Evolutionary conservation across 1,140 invertebrate genomes (phyloP), one percentile per base, ranked within the genome.

Genomic region (Drosophila rufa): DNA sequence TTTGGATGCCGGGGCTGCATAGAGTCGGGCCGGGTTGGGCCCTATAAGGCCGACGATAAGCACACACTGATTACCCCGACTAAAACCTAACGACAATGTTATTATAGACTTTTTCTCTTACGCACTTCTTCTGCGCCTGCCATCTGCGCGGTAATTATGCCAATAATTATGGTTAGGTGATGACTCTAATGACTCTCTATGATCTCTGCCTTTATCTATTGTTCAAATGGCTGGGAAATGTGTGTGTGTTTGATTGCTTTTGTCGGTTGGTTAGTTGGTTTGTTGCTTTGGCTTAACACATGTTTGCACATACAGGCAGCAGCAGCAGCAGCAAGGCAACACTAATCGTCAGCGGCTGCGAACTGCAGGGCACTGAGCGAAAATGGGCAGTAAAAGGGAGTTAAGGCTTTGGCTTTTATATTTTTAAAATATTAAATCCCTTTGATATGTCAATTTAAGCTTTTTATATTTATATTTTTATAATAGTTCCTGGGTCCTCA

Each of bases 261-360:
- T 69, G 64, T 46, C 65, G 17, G 64, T 60, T 55, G 48, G 71
- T 42, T 76, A 62, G 51, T 70, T 53, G 33, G 57, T 62, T 79
- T 70, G 57, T 74, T 82, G 76, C 83, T 83, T 87, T 85, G 75
- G 57, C 81, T 81, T 84, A 75, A 81, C 78, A 85, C 74, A 70
- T 85, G 82, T 85, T 81, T 85, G 79, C 74, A 69, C 67, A 66
- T 15, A 38, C 38, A 25, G 30, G 30, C 30, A 8, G 11, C 27
- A 30, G 27, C 27, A 30, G 27, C 27, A 30, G 38, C 11, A 43
- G 58, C 43, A 50, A 48, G 36, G 60, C 40, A 69, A 42, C 67
- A 69, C 45, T 46, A 40, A 68, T 68, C 76, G 67, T 19, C 47
- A 79, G 45, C 30, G 50, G 30, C 40, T 62, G 75, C 62, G 30